Evolutionary conservation across 2,888 invertebrate genomes (phyloP).

Genomic region (Craniophora ligustri): DNA sequence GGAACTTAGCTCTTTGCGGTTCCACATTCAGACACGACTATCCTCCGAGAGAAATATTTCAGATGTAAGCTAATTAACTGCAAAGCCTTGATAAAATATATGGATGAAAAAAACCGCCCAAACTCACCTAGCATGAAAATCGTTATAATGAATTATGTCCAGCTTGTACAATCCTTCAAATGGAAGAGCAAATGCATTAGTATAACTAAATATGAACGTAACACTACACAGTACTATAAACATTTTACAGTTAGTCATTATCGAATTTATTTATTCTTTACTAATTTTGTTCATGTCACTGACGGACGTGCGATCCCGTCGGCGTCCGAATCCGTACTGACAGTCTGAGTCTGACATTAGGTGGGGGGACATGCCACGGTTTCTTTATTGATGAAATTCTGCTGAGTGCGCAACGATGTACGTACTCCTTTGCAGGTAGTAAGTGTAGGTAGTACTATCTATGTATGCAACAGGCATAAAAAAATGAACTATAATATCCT

Average conservation of each 20-base stretch:
- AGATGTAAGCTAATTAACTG: no score
- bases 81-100: no score
- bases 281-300: conserved; percentile 15
- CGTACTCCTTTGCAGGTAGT: neutral
- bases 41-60: no score
- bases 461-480: conserved; percentile 26
- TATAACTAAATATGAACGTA: conserved; percentile 40
- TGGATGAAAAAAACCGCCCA: neutral
- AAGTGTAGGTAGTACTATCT: no score
- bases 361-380: conserved; percentile 4
- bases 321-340: conserved; percentile 7
- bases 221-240: conserved; percentile 24
- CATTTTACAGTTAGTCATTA: conserved; percentile 33
- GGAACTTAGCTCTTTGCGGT: no score
- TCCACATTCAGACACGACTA: no score
- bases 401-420: conserved; percentile 26
- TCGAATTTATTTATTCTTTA: conserved; percentile 12
- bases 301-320: conserved; percentile 4
- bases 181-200: conserved; percentile 67
- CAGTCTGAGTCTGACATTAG: no score
- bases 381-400: conserved; percentile 48
- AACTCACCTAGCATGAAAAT: conserved; percentile 88
- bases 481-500: conserved; percentile 3
- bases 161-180: conserved; percentile 84
- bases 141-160: conserved; percentile 88